Evolutionary conservation across 2,113 vertebrate genomes (phyloP).

Genomic region (Anolis sagrei): DNA sequence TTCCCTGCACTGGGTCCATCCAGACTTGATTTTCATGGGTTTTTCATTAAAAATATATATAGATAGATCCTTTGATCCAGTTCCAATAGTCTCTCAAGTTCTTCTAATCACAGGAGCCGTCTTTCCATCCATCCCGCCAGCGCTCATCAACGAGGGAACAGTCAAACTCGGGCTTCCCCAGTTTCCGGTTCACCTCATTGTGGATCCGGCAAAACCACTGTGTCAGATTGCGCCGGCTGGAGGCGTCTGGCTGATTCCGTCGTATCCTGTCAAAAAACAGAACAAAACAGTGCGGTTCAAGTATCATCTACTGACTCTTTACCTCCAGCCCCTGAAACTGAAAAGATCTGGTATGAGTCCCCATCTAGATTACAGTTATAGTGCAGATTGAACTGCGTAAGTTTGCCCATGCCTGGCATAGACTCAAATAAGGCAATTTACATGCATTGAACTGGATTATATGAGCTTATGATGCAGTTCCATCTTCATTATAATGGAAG

Average conservation of each 20-base stretch:
- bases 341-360: too few relatives aligned
- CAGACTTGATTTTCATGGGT: neutral
- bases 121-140: conserved; percentile 96
- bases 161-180: conserved; percentile 93
- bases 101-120: conserved; percentile 88
- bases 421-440: too few relatives aligned
- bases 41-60: too few relatives aligned
- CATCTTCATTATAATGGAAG: too few relatives aligned
- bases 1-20: too few relatives aligned
- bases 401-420: too few relatives aligned
- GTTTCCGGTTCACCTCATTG: conserved; percentile 88
- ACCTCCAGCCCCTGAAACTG: too few relatives aligned
- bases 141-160: conserved; percentile 93
- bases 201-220: conserved; percentile 95
- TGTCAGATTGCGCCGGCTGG: conserved; percentile 82
- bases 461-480: too few relatives aligned
- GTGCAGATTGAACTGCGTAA: too few relatives aligned
- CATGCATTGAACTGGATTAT: too few relatives aligned
- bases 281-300: neutral
- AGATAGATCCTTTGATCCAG: neutral
- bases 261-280: conserved; percentile 79
- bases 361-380: too few relatives aligned
- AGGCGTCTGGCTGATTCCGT: conserved; percentile 86
- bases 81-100: neutral
- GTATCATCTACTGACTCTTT: too few relatives aligned